These are phyloP conservation scores for Phaedon cochleariae DNA, from an alignment of 2,888 invertebrate species.

Conservation along the genomic window DNA sequence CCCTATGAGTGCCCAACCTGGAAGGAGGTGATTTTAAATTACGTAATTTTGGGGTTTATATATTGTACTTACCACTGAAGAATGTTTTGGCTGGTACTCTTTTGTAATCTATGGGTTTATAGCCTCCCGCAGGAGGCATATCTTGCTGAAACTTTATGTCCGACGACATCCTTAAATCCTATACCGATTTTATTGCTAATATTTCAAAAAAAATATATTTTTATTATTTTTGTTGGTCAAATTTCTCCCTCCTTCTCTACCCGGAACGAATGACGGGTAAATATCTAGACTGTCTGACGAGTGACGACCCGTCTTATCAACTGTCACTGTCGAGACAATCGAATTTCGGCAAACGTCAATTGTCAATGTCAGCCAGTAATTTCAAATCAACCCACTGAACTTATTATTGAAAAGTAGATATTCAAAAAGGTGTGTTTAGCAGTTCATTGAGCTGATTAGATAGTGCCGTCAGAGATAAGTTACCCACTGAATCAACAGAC, in stretches of 20 bases:
- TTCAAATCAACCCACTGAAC: too few relatives aligned
- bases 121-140: conserved; percentile 93
- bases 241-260: too few relatives aligned
- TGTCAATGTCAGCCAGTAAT: too few relatives aligned
- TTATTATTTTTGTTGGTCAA: background rate
- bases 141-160: conserved; percentile 74
- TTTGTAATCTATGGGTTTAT: conserved; percentile 76
- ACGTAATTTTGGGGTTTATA: conserved; percentile 42
- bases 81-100: conserved; percentile 77
- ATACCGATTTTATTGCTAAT: conserved; percentile 1
- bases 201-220: conserved; percentile 10
- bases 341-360: too few relatives aligned
- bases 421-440: too few relatives aligned
- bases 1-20: conserved; percentile 72
- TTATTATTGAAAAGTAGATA: too few relatives aligned
- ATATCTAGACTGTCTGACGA: too few relatives aligned
- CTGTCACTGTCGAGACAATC: too few relatives aligned
- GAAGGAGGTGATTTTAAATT: conserved; percentile 43
- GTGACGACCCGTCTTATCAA: too few relatives aligned
- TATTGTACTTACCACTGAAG: conserved; percentile 68
- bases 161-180: conserved; percentile 10
- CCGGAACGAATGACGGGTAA: too few relatives aligned
- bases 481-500: conserved; percentile 16
- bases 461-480: conserved; percentile 8
- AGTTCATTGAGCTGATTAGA: too few relatives aligned